Conservation (phyloP, 2,113 vertebrate genomes). For the Bothrops jararaca region DNA sequence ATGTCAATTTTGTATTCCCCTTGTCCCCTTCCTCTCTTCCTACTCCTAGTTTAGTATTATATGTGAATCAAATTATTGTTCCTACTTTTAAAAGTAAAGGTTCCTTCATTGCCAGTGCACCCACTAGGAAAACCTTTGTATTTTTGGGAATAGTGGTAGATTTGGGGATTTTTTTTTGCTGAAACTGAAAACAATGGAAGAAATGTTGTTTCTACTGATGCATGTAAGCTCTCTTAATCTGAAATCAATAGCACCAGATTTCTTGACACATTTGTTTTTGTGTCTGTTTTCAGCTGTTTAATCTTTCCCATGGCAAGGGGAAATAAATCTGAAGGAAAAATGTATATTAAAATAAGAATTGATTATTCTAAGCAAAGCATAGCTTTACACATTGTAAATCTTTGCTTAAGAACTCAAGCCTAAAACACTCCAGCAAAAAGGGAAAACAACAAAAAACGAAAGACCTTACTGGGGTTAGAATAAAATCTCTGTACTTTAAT, state of each 20-base stretch:
- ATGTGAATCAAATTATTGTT: not conserved
- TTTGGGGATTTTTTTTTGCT: not conserved
- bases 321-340: slow-evolving; percentile 58
- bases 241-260: slow-evolving; percentile 40
- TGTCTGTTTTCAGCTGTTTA: slow-evolving; percentile 57
- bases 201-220: slow-evolving; percentile 46
- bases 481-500: slow-evolving; percentile 50
- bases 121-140: slow-evolving; percentile 46
- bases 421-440: slow-evolving; percentile 54
- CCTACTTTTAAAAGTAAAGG: not conserved
- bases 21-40: not conserved
- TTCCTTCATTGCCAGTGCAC: slow-evolving; percentile 38
- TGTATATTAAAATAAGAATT: slow-evolving; percentile 64
- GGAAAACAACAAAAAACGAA: too few species aligned
- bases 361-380: slow-evolving; percentile 52
- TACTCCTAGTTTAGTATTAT: not conserved
- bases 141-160: not conserved
- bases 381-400: slow-evolving; percentile 50
- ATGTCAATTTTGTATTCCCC: not conserved
- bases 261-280: slow-evolving; percentile 57
- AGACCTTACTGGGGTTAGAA: slow-evolving; percentile 16
- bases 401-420: slow-evolving; percentile 38
- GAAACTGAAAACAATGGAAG: slow-evolving; percentile 41
- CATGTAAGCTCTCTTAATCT: slow-evolving; percentile 53
- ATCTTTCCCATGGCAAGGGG: slow-evolving; percentile 57